Percentiles rank a stretch among this genome's conserved stretches.
Evolutionary conservation across 2,797 vertebrate species (phyloP).

Genomic region (Sebastes umbrosus): DNA sequence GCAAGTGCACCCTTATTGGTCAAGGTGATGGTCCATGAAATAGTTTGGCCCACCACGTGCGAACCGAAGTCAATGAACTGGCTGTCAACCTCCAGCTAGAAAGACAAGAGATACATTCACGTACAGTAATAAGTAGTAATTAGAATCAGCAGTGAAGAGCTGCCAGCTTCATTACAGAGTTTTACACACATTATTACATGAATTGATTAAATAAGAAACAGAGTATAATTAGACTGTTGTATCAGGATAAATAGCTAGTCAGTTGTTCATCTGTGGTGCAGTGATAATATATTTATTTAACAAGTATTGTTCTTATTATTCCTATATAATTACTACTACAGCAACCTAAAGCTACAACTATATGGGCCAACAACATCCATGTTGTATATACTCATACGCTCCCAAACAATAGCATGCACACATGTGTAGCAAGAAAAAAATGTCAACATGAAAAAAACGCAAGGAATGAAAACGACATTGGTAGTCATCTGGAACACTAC

Average conservation of each 20-base stretch:
- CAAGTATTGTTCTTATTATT: neutral
- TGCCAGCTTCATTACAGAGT: neutral
- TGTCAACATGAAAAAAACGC: neutral
- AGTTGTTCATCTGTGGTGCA: neutral
- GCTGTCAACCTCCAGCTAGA: conserved; percentile 89
- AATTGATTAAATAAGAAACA: neutral
- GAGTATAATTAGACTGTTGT: neutral
- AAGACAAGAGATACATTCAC: conserved; percentile 29
- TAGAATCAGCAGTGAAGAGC: conserved; percentile 4
- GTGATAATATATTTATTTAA: neutral
- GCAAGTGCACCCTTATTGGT: conserved; percentile 90
- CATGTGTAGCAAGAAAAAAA: neutral
- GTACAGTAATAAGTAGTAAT: neutral
- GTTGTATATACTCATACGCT: neutral
- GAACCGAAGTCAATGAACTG: conserved; percentile 89
- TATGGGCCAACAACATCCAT: neutral
- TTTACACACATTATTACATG: conserved; percentile 22
- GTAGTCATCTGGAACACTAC: neutral
- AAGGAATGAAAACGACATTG: neutral
- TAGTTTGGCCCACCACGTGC: conserved; percentile 89
- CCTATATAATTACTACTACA: neutral
- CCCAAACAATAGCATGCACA: neutral
- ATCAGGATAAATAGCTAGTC: neutral
- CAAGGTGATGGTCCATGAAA: conserved; percentile 86
- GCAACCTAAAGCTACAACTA: neutral